phyloP scores from a whole-genome alignment of 2,888 invertebrate species.

The Diaperis boleti region DNA sequence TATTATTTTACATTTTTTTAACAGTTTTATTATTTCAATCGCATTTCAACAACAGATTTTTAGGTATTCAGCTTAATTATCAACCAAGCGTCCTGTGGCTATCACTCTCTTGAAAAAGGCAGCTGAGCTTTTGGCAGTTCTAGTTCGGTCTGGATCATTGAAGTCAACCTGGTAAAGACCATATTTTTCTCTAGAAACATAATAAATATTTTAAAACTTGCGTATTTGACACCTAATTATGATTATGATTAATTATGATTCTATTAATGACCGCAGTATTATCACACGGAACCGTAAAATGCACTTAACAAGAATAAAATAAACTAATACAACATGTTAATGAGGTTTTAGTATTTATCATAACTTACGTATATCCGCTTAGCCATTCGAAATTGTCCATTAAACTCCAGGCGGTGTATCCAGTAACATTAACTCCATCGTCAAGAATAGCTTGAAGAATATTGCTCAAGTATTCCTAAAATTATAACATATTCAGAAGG shows the following conservation, averaged over 20 bases:
- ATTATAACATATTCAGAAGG: no score
- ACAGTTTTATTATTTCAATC: no score
- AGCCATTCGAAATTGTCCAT: conserved; percentile 67
- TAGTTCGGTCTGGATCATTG: conserved; percentile 23
- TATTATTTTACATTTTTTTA: no score
- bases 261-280: no score
- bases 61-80: background rate
- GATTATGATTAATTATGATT: no score
- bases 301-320: no score
- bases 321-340: no score
- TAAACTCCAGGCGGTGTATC: conserved; percentile 61
- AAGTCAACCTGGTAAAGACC: conserved; percentile 38
- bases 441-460: conserved; percentile 60
- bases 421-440: conserved; percentile 64
- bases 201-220: background rate
- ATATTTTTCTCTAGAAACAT: conserved; percentile 32
- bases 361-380: conserved; percentile 62
- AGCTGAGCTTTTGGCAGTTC: conserved; percentile 35
- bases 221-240: no score
- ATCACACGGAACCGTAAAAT: no score
- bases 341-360: no score
- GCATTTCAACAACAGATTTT: no score
- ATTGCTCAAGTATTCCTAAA: conserved; percentile 66
- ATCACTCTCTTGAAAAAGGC: conserved; percentile 29
- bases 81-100: conserved; percentile 31